Conservation (phyloP, 2,888 invertebrate species). For the Cryptocephalus primarius region DNA sequence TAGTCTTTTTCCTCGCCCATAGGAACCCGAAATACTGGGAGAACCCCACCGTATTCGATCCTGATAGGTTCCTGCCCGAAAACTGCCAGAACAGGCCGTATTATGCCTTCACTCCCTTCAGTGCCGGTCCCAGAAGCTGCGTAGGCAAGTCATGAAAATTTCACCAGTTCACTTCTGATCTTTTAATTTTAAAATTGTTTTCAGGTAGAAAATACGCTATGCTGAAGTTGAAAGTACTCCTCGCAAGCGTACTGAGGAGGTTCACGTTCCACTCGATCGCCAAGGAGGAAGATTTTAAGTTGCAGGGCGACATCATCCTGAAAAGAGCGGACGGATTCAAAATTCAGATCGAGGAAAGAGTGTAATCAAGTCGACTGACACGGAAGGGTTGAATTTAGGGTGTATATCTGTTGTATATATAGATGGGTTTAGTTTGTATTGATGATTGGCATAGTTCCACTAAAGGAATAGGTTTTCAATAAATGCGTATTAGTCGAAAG, state of each 20-base stretch:
- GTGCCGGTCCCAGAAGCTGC: constrained; percentile 72
- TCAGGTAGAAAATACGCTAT: constrained; percentile 60
- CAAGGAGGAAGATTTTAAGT: constrained; percentile 46
- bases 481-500: too few relatives aligned
- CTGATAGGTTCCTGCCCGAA: constrained; percentile 78
- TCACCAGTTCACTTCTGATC: too few relatives aligned
- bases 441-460: too few relatives aligned
- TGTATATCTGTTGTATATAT: too few relatives aligned
- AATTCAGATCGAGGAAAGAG: constrained; percentile 16
- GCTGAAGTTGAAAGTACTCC: constrained; percentile 41
- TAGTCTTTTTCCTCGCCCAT: constrained; percentile 59
- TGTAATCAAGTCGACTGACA: neutral
- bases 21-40: constrained; percentile 61
- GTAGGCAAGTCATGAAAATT: constrained; percentile 46
- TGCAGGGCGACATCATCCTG: constrained; percentile 57
- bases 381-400: too few relatives aligned
- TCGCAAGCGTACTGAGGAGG: constrained; percentile 55
- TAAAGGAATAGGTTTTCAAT: too few relatives aligned
- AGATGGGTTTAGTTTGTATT: too few relatives aligned
- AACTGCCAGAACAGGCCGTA: constrained; percentile 67
- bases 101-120: constrained; percentile 73
- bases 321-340: constrained; percentile 59
- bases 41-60: constrained; percentile 67
- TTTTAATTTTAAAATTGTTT: constrained; percentile 7
- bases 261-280: constrained; percentile 41